Percentiles rank a stretch among this genome's conserved stretches.
These are phyloP conservation scores for Lycaon pictus DNA, from an alignment of 2,113 vertebrate genomes.

Conservation along the genomic window DNA sequence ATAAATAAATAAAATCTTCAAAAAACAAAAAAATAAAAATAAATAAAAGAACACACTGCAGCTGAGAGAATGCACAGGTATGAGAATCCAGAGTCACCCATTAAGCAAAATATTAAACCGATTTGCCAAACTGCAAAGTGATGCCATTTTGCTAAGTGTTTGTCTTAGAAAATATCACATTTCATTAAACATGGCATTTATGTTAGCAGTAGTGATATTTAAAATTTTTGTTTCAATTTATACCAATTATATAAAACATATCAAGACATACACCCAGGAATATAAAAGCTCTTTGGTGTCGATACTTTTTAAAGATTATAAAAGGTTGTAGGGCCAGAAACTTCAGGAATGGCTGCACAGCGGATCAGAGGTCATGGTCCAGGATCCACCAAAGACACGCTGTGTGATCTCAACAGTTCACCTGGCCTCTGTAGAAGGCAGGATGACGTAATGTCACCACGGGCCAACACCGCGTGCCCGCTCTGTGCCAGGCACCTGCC, in stretches of 20 bases:
- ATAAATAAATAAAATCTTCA: neutral
- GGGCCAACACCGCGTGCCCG: accelerated
- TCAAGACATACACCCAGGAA: neutral
- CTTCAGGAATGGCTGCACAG: neutral
- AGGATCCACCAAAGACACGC: neutral
- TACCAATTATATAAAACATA: neutral
- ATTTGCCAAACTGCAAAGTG: neutral
- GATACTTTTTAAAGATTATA: neutral
- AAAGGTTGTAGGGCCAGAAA: neutral
- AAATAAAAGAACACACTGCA: neutral
- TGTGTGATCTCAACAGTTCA: neutral
- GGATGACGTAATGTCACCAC: accelerated
- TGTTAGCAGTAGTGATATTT: neutral
- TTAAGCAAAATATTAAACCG: neutral
- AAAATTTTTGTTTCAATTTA: neutral
- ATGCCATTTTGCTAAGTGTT: neutral
- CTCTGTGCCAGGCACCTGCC: neutral
- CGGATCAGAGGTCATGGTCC: neutral
- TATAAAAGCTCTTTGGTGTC: neutral
- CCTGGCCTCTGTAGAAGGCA: neutral
- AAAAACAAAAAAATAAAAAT: neutral
- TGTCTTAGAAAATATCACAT: neutral
- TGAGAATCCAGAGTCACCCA: neutral
- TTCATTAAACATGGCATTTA: neutral
- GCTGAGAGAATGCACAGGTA: neutral